Evolutionary conservation across 2,113 vertebrate genomes (phyloP), one percentile per base, ranked within the genome.

Genomic region (Plectropomus leopardus): DNA sequence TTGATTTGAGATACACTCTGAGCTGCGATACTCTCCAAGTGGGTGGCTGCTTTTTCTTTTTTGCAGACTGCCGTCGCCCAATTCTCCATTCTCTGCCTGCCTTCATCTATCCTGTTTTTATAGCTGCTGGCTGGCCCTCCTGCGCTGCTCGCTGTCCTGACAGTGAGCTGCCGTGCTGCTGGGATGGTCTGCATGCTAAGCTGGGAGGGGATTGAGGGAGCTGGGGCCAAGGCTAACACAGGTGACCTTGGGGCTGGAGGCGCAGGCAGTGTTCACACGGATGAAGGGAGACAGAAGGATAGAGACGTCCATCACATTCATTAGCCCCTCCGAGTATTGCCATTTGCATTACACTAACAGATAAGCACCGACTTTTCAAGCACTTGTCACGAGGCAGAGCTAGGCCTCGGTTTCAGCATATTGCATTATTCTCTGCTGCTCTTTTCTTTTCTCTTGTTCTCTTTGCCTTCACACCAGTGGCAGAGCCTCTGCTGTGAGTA

Each of bases 201-300:
- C 60, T 78, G 45, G 45, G 55, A 79, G 59, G 54, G 75, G 65
- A 66, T 58, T 59, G 63, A 64, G 73, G 55, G 60, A 83, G 59
- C 53, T 53, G 45, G 76, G 82, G 77, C 83, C 88, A 85, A 79
- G 63, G 84, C 84, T 81, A 77, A 76, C 69, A 65, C 72, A 59
- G 85, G 77, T 89, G 86, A 90, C 88, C 85, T 90, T 88, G 84
- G 26, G 47, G 72, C 67, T 75, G 53, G 44, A 82, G 63, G 70
- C 63, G 14, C 69, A 68, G 72, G 45, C 48, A 84, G 71, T 10
- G 36, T 40, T 40, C 36, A 10, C 36, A 40, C 11, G 36, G 36
- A 40, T 0, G 36, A 36, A 75, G 40, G 58, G 58, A 82, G 67
- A 59, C 17, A 53, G 51, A 61, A 72, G 26, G 73, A 80, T 55